Base-by-base conservation (phyloP, 2,888 invertebrate species). In the Eupithecia abbreviata region DNA sequence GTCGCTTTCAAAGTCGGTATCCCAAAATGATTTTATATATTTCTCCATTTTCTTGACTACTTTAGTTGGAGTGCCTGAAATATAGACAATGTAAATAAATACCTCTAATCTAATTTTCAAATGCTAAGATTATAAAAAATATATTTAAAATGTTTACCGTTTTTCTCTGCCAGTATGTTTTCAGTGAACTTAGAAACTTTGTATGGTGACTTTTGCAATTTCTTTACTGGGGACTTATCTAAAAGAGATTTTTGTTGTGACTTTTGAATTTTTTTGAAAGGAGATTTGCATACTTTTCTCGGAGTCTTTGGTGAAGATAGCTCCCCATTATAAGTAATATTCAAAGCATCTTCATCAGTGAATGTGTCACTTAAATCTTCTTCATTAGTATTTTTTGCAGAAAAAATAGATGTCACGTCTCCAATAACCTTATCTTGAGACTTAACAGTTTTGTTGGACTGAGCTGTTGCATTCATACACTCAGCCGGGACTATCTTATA, bases 291-390 rank as follows among this genome's bases (percentile, higher is more conserved):
- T 47, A 51, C 9, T 49, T 74, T 76, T 18, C 2, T 42, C 13
- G 42, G 10, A 2, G n/a, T 67, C 12, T 71, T 67, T 67, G 75
- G 75, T 15, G 77, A 73, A 15, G 67, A 45, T 55, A 65, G 0
- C 7, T 76, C 77, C 74, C 79, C 79, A 3, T 66, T 65, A 13
- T 77, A 67, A 51, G 77, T 79, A 78, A 83, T 80, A 30, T 30
- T 30, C 82, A 93, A 90, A 84, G 90, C 90, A 83, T 94, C 93
- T 81, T 94, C 94, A 88, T 94, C 94, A 71, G 94, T 93, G 77
- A 84, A 94, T 74, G 93, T 93, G 72, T 93, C 92, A 85, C 93
- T 93, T 12, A 82, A 84, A 82, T 90, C 84, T 68, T 88, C 84
- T 68, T 88, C 88, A 77, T 88, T 87, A 79, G 87, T 85, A 66